Conservation (phyloP, 2,797 vertebrate genomes). For the Scolopax bukidnonensis region DNA sequence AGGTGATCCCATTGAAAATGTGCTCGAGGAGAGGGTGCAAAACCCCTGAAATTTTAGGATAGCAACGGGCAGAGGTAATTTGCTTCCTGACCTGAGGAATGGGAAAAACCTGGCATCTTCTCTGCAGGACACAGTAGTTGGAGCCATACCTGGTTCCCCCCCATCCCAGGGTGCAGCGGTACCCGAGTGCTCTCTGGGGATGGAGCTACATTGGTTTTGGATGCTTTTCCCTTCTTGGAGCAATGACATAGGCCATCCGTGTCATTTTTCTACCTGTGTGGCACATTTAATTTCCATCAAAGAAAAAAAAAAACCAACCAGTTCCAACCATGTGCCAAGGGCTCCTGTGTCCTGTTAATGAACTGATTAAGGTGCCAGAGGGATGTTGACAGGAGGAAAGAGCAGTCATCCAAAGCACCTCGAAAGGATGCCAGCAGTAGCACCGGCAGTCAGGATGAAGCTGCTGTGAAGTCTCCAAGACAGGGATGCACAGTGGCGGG, state of each 20-base stretch:
- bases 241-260: rapidly evolving
- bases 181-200: rapidly evolving
- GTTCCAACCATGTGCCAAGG: not conserved
- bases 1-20: rapidly evolving
- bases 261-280: not conserved
- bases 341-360: not conserved
- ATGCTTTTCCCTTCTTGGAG: not conserved
- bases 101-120: not conserved
- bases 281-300: not conserved
- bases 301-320: not conserved
- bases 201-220: not conserved
- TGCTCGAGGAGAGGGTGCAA: rapidly evolving
- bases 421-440: not conserved
- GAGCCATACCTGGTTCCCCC: not conserved
- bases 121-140: rapidly evolving
- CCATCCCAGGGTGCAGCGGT: rapidly evolving
- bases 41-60: rapidly evolving
- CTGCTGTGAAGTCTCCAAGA: not conserved
- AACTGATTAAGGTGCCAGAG: rapidly evolving
- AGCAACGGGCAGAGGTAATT: not conserved
- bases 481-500: not conserved
- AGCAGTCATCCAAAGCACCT: not conserved
- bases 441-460: not conserved
- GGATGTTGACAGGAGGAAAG: rapidly evolving
- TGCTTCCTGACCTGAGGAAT: not conserved